Conservation (phyloP, 1,140 invertebrate species). For the Hycleus phaleratus region DNA sequence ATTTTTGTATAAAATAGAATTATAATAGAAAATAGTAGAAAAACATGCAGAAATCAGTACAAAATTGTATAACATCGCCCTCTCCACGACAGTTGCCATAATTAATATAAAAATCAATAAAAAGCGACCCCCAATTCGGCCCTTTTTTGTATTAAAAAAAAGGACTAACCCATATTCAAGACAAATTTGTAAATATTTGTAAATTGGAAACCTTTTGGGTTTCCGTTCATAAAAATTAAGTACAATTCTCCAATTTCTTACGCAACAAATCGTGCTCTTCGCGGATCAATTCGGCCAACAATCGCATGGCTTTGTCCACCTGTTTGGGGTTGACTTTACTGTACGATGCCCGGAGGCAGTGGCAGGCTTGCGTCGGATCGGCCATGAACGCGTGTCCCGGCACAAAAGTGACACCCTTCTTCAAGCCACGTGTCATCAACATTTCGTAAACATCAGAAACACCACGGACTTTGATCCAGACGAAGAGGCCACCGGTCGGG, state of each 20-base stretch:
- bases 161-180: too few species aligned
- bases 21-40: too few species aligned
- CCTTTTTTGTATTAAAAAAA: too few species aligned
- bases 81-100: too few species aligned
- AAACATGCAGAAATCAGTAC: too few species aligned
- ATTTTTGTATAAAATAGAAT: too few species aligned
- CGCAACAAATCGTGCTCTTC: conserved; percentile 41
- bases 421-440: conserved; percentile 54
- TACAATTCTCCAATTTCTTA: conserved; percentile 36
- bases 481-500: conserved; percentile 67
- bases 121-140: too few species aligned
- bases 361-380: conserved; percentile 50
- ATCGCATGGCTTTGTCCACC: conserved; percentile 48
- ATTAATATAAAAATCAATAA: too few species aligned
- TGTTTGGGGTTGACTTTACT: conserved; percentile 54
- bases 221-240: conserved; percentile 14
- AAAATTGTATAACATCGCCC: too few species aligned
- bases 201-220: too few species aligned
- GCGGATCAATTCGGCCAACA: conserved; percentile 42
- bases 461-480: conserved; percentile 64
- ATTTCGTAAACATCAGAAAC: conserved; percentile 64
- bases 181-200: too few species aligned
- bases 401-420: conserved; percentile 55
- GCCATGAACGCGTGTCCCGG: conserved; percentile 63
- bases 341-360: conserved; percentile 60